Conservation (phyloP, 2,888 invertebrate species). For the Drosophila barbarae region DNA sequence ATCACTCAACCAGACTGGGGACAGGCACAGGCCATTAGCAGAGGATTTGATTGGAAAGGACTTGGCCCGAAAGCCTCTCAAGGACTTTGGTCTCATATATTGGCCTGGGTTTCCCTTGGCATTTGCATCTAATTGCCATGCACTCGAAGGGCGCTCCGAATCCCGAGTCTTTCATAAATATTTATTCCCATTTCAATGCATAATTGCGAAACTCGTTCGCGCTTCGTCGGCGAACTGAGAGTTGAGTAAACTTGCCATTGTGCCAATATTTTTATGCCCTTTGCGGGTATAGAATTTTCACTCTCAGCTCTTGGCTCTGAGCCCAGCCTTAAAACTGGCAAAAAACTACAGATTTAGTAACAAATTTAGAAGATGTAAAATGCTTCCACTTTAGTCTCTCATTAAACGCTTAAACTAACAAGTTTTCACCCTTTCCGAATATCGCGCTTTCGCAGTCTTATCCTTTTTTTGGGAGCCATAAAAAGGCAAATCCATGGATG, state of each 20-base stretch:
- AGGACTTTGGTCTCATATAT: conserved; percentile 9
- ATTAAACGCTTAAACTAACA: conserved; percentile 3
- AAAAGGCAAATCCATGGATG: conserved; percentile 13
- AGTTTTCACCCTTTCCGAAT: conserved; percentile 10
- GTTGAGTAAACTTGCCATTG: conserved; percentile 27
- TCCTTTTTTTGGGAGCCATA: conserved; percentile 4
- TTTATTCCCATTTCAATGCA: conserved; percentile 42
- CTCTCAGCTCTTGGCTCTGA: not conserved
- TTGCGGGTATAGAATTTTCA: not conserved
- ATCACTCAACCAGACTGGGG: conserved; percentile 44
- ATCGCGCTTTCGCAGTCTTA: conserved; percentile 8
- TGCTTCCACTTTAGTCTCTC: not conserved
- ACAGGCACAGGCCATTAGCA: conserved; percentile 54
- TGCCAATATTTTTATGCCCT: conserved; percentile 23
- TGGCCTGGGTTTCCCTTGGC: conserved; percentile 13
- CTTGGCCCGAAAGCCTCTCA: conserved; percentile 9
- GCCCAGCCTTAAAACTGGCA: not conserved
- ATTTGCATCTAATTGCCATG: conserved; percentile 39
- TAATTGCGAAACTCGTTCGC: conserved; percentile 36
- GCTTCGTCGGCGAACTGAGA: conserved; percentile 24
- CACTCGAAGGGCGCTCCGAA: conserved; percentile 28
- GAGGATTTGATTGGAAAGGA: conserved; percentile 23
- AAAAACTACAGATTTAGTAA: not conserved
- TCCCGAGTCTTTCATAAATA: conserved; percentile 42
- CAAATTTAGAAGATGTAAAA: not conserved